phyloP scores from a whole-genome alignment of 2,113 vertebrate species.

The Ceratotherium simum region DNA sequence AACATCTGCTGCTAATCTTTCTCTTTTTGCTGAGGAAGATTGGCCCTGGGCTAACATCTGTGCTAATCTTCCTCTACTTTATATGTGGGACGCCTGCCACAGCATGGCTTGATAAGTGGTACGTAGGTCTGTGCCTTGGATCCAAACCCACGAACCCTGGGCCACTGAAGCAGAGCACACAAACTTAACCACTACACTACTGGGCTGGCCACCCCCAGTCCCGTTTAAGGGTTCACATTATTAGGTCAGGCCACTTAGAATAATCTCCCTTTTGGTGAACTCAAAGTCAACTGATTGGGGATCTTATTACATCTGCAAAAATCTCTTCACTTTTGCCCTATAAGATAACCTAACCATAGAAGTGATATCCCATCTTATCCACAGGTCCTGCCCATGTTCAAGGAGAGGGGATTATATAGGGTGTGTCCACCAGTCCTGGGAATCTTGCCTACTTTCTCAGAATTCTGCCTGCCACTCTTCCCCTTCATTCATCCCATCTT shows the following conservation, averaged over 20 bases:
- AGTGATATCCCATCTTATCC: neutral
- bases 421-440: accelerated
- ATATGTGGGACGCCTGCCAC: too few relatives aligned
- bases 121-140: too few relatives aligned
- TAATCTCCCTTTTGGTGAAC: neutral
- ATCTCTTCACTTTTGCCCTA: neutral
- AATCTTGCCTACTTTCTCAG: neutral
- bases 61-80: too few relatives aligned
- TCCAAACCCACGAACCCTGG: too few relatives aligned
- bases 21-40: too few relatives aligned
- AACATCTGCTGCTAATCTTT: too few relatives aligned
- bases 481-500: neutral
- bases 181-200: too few relatives aligned
- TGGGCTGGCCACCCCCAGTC: too few relatives aligned
- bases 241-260: neutral
- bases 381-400: neutral
- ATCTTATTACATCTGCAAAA: neutral
- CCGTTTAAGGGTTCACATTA: neutral
- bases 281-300: neutral
- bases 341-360: neutral
- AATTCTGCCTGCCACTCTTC: neutral
- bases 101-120: too few relatives aligned
- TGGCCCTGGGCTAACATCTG: too few relatives aligned
- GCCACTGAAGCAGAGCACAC: too few relatives aligned
- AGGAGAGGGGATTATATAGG: accelerated